Base-by-base conservation (phyloP, 2,888 invertebrate genomes). In the Drosophila flavopinicola region DNA sequence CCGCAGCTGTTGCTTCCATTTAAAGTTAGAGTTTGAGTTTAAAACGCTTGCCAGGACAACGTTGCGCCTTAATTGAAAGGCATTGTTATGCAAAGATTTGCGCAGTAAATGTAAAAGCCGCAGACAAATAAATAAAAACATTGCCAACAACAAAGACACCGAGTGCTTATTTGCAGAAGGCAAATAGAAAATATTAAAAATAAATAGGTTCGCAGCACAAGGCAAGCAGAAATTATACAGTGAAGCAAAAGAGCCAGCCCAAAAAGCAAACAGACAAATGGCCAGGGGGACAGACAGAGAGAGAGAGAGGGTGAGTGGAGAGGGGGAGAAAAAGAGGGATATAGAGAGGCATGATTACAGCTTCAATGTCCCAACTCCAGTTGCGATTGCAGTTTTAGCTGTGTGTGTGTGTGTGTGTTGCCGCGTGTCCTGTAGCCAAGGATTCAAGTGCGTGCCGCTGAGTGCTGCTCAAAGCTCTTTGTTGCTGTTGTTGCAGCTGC, bases 371-470 rank as follows among this genome's bases (percentile, higher is more conserved):
- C 38, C 44, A 61, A 24, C 44, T 58, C 42, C 58, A 60, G 49
- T 52, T 51, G 68, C 75, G 75, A 78, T 68, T 80, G 80, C 80
- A 80, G 84, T 78, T 84, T 83, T 80, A 67, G 72, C 83, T 73
- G 78, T 51, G 66, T 58, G 61, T 47, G 49, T 42, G 79, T 73
- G 78, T 51, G 66, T 58, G 61, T 47, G 49, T 42, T 53, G 25
- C 17, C 41, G 33, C 20, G 10, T 54, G 39, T 39, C 41, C 41
- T 51, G 52, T 17, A n/a, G 35, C 30, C 44, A 41, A 39, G 49
- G 49, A 42, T 71, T 77, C 60, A 80, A 82, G 84, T 75, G 80
- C 78, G 80, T 82, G 80, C 70, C 71, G 75, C 70, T 80, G 84
- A 84, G 80, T 80, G 84, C 84, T 80, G 84, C 84, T 84, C 77